Conservation (phyloP, 1,140 invertebrate genomes). For the Megathymus violae region DNA sequence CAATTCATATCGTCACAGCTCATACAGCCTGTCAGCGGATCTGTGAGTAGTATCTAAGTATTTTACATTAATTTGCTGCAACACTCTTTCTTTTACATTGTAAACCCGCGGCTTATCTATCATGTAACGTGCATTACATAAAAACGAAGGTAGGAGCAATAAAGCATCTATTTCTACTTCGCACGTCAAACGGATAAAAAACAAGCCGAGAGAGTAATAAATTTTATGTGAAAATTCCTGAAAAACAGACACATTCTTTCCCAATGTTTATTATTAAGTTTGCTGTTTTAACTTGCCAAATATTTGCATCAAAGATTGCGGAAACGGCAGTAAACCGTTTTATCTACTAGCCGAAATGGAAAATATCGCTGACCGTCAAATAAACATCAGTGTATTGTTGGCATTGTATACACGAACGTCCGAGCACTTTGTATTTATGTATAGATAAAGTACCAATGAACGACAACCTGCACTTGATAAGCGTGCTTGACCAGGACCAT, state of each 20-base stretch:
- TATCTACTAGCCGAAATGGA: constrained; percentile 23
- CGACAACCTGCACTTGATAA: too few relatives aligned
- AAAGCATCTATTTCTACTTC: constrained; percentile 43
- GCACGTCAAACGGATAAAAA: constrained; percentile 46
- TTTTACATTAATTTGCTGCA: too few relatives aligned
- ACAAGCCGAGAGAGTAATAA: constrained; percentile 44
- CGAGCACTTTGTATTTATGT: too few relatives aligned
- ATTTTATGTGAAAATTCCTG: constrained; percentile 44
- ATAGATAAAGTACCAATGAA: too few relatives aligned
- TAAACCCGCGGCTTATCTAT: not conserved
- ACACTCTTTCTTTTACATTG: too few relatives aligned
- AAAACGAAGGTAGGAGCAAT: constrained; percentile 15
- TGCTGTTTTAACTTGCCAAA: constrained; percentile 29
- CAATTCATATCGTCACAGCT: too few relatives aligned
- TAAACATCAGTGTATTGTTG: constrained; percentile 3
- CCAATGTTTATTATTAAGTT: constrained; percentile 44
- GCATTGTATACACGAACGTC: not conserved
- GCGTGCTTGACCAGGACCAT: too few relatives aligned
- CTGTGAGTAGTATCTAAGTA: too few relatives aligned
- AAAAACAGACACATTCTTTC: constrained; percentile 39
- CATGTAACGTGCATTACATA: not conserved
- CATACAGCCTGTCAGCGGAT: too few relatives aligned
- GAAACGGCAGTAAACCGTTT: constrained; percentile 27
- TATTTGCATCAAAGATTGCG: constrained; percentile 29
- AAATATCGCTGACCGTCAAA: not conserved